Evolutionary conservation across 1,140 invertebrate genomes (phyloP).

Genomic region (Agrilus planipennis): DNA sequence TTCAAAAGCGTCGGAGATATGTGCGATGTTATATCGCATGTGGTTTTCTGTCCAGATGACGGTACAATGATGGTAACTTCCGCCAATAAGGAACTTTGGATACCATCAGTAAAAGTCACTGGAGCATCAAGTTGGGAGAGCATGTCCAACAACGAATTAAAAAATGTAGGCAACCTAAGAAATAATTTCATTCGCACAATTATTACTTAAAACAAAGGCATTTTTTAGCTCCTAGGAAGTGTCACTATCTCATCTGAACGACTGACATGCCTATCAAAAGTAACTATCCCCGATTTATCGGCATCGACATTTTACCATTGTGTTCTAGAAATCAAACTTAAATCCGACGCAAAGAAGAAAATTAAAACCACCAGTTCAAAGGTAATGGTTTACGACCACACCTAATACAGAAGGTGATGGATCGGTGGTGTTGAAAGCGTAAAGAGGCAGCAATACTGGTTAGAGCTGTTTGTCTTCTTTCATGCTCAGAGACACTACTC

Average conservation of each 20-base stretch:
- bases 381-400: slow-evolving; percentile 9
- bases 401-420: background rate
- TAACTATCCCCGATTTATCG: slow-evolving; percentile 15
- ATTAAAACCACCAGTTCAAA: slow-evolving; percentile 20
- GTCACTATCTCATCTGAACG: slow-evolving; percentile 7
- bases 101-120: slow-evolving; percentile 13
- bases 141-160: slow-evolving; percentile 6
- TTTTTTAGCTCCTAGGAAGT: slow-evolving; percentile 16
- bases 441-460: too few relatives aligned
- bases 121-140: slow-evolving; percentile 6
- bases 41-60: slow-evolving; percentile 17
- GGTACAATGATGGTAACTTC: slow-evolving; percentile 18
- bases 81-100: slow-evolving; percentile 14
- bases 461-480: too few relatives aligned
- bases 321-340: slow-evolving; percentile 14
- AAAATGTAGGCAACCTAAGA: slow-evolving; percentile 3
- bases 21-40: slow-evolving; percentile 17
- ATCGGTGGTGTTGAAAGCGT: too few relatives aligned
- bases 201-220: too few relatives aligned
- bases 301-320: slow-evolving; percentile 12
- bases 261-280: slow-evolving; percentile 17
- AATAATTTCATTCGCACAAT: background rate
- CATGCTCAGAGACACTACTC: too few relatives aligned
- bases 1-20: slow-evolving; percentile 11
- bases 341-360: slow-evolving; percentile 16